Evolutionary conservation across 2,888 invertebrate species (phyloP).

Genomic region (Norana najaformis): DNA sequence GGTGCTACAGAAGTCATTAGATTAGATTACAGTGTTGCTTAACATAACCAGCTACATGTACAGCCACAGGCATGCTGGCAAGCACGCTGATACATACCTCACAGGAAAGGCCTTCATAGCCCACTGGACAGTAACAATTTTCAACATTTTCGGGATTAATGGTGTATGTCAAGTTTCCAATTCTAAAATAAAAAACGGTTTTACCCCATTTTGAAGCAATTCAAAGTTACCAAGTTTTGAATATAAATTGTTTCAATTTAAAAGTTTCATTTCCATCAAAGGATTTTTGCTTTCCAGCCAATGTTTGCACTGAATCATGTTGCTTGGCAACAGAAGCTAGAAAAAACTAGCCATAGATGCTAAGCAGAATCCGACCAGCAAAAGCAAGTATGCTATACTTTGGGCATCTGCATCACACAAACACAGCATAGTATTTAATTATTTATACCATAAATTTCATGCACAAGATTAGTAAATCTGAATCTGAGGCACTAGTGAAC

Average conservation of each 20-base stretch:
- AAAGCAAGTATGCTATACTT: background rate
- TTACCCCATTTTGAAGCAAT: background rate
- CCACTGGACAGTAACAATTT: constrained; percentile 45
- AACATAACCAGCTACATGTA: background rate
- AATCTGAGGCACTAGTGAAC: too few species aligned
- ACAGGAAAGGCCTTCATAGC: constrained; percentile 48
- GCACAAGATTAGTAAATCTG: too few species aligned
- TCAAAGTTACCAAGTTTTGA: too few species aligned
- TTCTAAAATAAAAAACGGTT: constrained; percentile 33
- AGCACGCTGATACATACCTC: constrained; percentile 45
- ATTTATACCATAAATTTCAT: background rate
- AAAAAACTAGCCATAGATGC: background rate
- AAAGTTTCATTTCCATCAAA: too few species aligned
- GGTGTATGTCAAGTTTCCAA: constrained; percentile 37
- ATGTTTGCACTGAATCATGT: background rate
- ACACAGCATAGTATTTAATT: background rate
- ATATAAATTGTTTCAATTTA: background rate
- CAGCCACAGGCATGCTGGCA: too few species aligned
- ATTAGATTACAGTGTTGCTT: too few species aligned
- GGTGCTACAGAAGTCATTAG: too few species aligned
- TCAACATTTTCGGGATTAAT: constrained; percentile 41
- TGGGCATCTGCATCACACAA: background rate
- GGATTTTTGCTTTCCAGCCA: background rate
- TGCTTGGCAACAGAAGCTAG: background rate
- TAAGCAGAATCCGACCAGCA: background rate